Conservation (phyloP, 2,797 vertebrate species). For the Alexandromys oeconomus region DNA sequence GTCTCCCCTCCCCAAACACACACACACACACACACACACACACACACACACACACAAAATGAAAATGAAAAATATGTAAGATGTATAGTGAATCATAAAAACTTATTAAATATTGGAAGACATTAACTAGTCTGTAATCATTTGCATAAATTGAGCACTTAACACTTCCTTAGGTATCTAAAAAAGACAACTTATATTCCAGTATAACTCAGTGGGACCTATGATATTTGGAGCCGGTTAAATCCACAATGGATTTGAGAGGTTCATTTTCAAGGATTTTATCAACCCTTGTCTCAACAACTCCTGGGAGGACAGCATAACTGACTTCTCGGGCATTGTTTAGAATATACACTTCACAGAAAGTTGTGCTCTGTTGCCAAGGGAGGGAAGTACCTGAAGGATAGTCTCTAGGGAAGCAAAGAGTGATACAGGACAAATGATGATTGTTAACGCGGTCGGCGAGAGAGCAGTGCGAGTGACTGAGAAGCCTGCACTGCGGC, state of each 20-base stretch:
- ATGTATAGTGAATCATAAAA: not conserved
- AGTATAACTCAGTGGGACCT: not conserved
- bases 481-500: slow-evolving; percentile 70
- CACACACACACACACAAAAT: too few species aligned
- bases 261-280: not conserved
- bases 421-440: slow-evolving; percentile 73
- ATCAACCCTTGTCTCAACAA: not conserved
- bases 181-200: slow-evolving; percentile 28
- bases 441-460: slow-evolving; percentile 44
- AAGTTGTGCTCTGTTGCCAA: slow-evolving; percentile 27
- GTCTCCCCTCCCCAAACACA: rapidly evolving
- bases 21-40: too few species aligned
- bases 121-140: not conserved
- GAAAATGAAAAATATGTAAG: not conserved
- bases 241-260: not conserved
- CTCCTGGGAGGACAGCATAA: not conserved
- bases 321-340: slow-evolving; percentile 27
- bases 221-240: not conserved
- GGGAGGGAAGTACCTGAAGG: slow-evolving; percentile 51
- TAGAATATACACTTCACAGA: slow-evolving; percentile 61
- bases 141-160: not conserved
- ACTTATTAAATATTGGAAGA: not conserved
- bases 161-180: not conserved
- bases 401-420: slow-evolving; percentile 48
- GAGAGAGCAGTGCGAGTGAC: slow-evolving; percentile 62